Conservation (phyloP, 1,140 invertebrate species). For the Ctenoplectra terminalis region DNA sequence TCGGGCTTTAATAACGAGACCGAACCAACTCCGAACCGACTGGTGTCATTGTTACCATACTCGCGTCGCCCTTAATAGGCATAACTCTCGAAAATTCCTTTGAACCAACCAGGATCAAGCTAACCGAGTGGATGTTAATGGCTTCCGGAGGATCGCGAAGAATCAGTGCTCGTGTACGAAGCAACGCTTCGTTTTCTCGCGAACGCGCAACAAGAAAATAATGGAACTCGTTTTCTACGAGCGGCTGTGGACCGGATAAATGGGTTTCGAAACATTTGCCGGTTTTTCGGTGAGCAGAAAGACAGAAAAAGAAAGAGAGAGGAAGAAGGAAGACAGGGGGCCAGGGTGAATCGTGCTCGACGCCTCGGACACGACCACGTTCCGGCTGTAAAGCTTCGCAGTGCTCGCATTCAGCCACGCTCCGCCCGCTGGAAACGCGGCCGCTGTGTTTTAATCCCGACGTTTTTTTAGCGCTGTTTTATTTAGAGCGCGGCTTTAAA, state of each 20-base stretch:
- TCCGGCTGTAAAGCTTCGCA: conserved; percentile 25
- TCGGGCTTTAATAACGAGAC: conserved; percentile 56
- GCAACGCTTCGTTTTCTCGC: neutral
- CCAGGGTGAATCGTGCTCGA: conserved; percentile 41
- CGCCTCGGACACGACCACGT: conserved; percentile 50
- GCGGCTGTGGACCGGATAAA: conserved; percentile 13
- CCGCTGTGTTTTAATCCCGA: conserved; percentile 45
- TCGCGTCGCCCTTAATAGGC: conserved; percentile 60
- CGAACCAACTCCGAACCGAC: conserved; percentile 17
- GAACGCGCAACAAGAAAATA: neutral
- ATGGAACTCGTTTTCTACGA: conserved; percentile 4
- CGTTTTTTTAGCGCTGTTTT: conserved; percentile 42
- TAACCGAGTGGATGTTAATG: conserved; percentile 38
- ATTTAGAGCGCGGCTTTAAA: conserved; percentile 54
- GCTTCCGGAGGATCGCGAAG: conserved; percentile 28
- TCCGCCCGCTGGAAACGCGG: conserved; percentile 11
- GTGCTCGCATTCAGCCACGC: conserved; percentile 17
- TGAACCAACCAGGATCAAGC: neutral
- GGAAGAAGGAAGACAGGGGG: conserved; percentile 8
- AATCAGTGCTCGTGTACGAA: too few relatives aligned
- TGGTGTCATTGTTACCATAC: conserved; percentile 51
- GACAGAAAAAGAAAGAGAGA: neutral
- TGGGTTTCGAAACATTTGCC: conserved; percentile 48
- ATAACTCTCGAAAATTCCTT: conserved; percentile 41
- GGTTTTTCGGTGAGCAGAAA: neutral